Base-by-base conservation (phyloP, 2,888 invertebrate species). In the Girardia tigrina region DNA sequence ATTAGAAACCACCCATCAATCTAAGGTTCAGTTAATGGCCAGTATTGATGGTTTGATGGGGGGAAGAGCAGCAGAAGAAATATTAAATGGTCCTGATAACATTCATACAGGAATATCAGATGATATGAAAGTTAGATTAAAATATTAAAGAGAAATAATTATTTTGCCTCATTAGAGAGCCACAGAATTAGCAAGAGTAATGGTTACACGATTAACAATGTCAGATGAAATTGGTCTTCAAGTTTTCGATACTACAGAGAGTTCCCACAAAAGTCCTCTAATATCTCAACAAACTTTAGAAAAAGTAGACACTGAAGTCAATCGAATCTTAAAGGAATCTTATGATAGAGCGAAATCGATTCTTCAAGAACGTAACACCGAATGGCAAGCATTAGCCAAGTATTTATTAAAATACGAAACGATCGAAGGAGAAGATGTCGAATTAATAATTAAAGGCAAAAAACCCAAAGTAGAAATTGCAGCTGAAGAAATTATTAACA, bases 41-140 rank as follows among this genome's bases (percentile, higher is more conserved):
- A 89, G 89, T 87, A 90, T 99, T 90, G 98, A 98, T 85, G 91
- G 92, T 0, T 90, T 91, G 88, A 94, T 99, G 94, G 98, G 98
- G 0, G 98, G 98, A 0, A 88, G 97, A 78, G 97, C 94, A 0
- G 98, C 95, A 0, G 98, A 98, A 85, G 97, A 99, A 83, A 85
- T 99, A 2, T 89, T 94, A 78, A 97, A 94, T 85, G 98, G 98
- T 0, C 86, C 88, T 0, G 95, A 98, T 1, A 92, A 92, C 86
- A 90, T 97, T 78, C 94, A 94, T 0, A 91, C 92, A 20, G 86
- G 86, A 73, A 91, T 91, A 0, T 89, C 90, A 27, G 89, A 89
- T 69, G 92, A 93, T 42, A 84, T 85, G 91, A 79, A 82, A 72
- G 73, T 73, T 12, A 36, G 16, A 36, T 12, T 8, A 16, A 36